Percentiles rank a stretch among this genome's conserved stretches.
Evolutionary conservation across 2,888 invertebrate species (phyloP).

Genomic region (Lumbricus terrestris): DNA sequence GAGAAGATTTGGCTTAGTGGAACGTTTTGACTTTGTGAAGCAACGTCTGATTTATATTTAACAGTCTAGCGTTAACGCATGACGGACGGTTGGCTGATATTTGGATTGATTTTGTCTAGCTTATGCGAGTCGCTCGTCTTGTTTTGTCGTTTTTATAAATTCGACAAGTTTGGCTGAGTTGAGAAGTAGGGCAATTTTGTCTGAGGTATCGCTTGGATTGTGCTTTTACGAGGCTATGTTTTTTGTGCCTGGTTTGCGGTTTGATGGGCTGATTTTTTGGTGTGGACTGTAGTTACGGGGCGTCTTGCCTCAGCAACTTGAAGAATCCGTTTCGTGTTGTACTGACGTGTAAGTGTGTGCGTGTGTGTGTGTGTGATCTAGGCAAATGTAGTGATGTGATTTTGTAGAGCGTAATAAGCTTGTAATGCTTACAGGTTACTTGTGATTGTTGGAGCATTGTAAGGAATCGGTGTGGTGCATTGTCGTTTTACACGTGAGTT

Average conservation of each 20-base stretch:
- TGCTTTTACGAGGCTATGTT: neutral
- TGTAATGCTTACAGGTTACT: neutral
- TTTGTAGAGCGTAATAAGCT: neutral
- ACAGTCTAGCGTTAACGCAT: neutral
- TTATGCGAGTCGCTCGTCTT: neutral
- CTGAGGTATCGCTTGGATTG: neutral
- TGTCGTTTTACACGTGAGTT: neutral
- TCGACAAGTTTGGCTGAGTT: neutral
- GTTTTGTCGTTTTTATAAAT: neutral
- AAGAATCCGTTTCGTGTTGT: neutral
- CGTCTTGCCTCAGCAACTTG: neutral
- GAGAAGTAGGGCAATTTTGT: neutral
- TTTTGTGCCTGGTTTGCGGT: neutral
- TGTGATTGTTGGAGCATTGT: neutral
- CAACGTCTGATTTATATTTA: neutral
- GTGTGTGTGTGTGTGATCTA: neutral
- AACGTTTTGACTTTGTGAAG: neutral
- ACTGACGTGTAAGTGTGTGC: neutral
- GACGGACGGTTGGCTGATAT: neutral
- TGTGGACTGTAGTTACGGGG: neutral
- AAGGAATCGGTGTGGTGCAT: neutral
- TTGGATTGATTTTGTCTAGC: neutral
- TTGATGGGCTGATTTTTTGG: neutral
- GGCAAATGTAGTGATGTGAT: neutral
- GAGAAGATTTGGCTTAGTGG: neutral